These are phyloP conservation scores for Cecidostiba fungosa DNA, from an alignment of 2,888 invertebrate genomes.

Conservation along the genomic window DNA sequence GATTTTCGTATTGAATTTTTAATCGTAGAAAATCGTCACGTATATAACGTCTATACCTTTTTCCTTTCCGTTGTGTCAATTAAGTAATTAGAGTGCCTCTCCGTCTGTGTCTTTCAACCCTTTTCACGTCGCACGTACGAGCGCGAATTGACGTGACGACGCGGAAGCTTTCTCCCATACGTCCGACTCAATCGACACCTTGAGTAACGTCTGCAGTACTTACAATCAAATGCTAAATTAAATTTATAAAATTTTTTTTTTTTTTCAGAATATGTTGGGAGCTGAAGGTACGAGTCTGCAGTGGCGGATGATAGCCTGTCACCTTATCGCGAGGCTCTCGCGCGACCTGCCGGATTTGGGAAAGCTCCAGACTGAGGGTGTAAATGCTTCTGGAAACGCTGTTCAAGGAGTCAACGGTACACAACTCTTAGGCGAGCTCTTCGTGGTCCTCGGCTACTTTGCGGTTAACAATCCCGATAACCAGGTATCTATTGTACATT, in stretches of 20 bases:
- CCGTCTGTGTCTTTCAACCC: constrained; percentile 39
- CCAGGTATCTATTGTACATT: constrained; percentile 87
- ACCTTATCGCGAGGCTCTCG: constrained; percentile 87
- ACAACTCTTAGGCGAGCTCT: constrained; percentile 89
- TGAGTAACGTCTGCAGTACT: background rate
- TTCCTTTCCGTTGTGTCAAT: constrained; percentile 48
- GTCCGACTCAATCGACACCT: constrained; percentile 43
- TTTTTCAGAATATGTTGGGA: constrained; percentile 86
- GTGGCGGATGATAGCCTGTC: constrained; percentile 92
- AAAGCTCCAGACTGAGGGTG: constrained; percentile 10
- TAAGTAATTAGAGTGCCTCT: constrained; percentile 53
- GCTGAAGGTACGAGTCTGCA: constrained; percentile 93
- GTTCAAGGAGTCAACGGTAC: constrained; percentile 81
- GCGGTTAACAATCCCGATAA: constrained; percentile 89
- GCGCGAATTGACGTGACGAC: constrained; percentile 45
- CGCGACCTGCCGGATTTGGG: constrained; percentile 78
- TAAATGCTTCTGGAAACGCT: background rate
- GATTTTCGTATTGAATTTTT: background rate
- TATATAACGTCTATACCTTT: background rate
- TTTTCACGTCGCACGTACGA: constrained; percentile 9
- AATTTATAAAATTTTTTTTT: background rate
- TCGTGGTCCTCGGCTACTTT: constrained; percentile 91
- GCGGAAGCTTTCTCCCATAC: constrained; percentile 24
- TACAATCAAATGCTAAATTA: background rate
- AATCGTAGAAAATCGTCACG: background rate